Conservation (phyloP, 2,113 vertebrate genomes). For the Dendrocopos noguchii region DNA sequence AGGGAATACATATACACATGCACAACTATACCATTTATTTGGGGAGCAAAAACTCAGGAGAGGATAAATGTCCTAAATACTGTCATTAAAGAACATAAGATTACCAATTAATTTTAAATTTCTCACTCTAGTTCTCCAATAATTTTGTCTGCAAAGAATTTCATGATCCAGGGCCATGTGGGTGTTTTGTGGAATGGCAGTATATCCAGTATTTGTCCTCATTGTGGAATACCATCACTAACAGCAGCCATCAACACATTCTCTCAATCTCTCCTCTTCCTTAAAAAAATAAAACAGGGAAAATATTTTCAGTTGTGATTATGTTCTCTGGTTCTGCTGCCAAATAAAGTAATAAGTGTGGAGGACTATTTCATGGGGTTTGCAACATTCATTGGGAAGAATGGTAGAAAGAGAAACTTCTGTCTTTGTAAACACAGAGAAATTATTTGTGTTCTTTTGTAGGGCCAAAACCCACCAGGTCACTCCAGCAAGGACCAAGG, state of each 20-base stretch:
- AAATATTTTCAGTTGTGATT: not conserved
- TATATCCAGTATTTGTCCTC: not conserved
- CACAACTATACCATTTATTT: not conserved
- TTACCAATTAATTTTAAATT: not conserved
- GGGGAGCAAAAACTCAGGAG: not conserved
- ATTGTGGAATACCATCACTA: not conserved
- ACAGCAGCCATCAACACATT: not conserved
- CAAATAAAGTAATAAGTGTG: not conserved
- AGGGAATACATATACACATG: not conserved
- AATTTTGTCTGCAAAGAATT: not conserved
- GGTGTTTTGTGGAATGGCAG: not conserved
- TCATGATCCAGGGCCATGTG: not conserved
- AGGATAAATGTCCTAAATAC: not conserved
- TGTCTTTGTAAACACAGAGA: not conserved
- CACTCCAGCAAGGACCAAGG: too few species aligned
- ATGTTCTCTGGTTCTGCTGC: not conserved
- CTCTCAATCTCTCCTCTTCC: not conserved
- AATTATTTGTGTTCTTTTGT: not conserved
- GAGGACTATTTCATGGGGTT: not conserved
- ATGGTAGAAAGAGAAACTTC: not conserved
- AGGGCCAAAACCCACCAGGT: not conserved
- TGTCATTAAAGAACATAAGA: not conserved
- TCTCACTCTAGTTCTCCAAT: not conserved
- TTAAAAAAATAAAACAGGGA: not conserved
- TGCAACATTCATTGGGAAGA: not conserved